These are phyloP conservation scores for Mythimna albipuncta DNA, from an alignment of 2,888 invertebrate species.

Conservation along the genomic window DNA sequence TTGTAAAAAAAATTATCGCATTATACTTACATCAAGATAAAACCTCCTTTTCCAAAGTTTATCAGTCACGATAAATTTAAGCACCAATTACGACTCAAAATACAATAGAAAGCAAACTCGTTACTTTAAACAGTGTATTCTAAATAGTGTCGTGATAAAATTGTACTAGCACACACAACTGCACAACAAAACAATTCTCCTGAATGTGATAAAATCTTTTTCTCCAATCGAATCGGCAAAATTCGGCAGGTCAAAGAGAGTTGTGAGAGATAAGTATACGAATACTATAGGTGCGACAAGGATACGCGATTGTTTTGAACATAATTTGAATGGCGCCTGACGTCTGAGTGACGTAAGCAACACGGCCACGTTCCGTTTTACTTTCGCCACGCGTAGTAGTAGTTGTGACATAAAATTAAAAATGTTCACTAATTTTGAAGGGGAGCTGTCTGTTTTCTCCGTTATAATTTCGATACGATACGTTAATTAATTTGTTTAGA, in stretches of 20 bases:
- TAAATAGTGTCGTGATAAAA: neutral
- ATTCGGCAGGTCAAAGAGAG: conserved; percentile 3
- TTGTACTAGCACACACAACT: neutral
- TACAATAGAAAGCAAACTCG: neutral
- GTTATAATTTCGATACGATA: too few relatives aligned
- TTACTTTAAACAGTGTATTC: neutral
- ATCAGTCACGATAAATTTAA: neutral
- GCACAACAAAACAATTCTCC: conserved; percentile 19
- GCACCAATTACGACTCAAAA: neutral
- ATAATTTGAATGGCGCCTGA: conserved; percentile 49
- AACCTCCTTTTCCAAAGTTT: conserved; percentile 15
- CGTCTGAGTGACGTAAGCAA: conserved; percentile 56
- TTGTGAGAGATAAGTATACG: conserved; percentile 1
- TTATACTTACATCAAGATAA: conserved; percentile 41
- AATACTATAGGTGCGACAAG: conserved; percentile 21
- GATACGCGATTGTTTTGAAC: conserved; percentile 40
- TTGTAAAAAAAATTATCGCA: conserved; percentile 28
- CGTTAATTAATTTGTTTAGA: too few relatives aligned
- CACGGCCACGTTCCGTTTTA: conserved; percentile 50
- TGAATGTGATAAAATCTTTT: conserved; percentile 11
- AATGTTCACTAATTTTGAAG: neutral
- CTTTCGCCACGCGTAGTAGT: neutral
- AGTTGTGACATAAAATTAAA: neutral
- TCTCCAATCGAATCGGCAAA: conserved; percentile 2
- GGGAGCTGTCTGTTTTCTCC: too few relatives aligned